Base-by-base conservation (phyloP, 2,888 invertebrate species). In the Monoplex corrugatus region DNA sequence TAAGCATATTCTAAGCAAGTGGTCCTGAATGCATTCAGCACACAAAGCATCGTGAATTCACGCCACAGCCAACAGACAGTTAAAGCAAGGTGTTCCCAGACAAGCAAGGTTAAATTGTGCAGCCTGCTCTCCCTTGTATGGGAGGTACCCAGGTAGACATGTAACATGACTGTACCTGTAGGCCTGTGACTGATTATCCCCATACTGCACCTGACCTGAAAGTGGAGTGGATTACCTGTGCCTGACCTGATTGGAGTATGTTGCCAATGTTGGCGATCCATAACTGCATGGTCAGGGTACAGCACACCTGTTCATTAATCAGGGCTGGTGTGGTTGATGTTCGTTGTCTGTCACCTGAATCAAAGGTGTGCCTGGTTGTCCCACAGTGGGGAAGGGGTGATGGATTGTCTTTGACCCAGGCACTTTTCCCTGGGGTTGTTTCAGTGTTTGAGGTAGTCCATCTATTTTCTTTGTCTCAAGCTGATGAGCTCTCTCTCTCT, bases 261-360 rank as follows among this genome's bases (percentile, higher is more conserved):
- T 43, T 13, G 83, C 83, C 43, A 44, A 8, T 83, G 83, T 32
- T 13, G 83, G 8, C 45, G 83, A 83, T 83, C 83, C 83, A 45
- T 45, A 45, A 6, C 83, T 32, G 19, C 83, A 45, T 45, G 83
- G 83, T 50, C n/a, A n/a, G 5, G 28, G 16, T 13, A 8, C 43
- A 43, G 32, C 83, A 43, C 83, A 83, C 83, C 83, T 83, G 83
- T 35, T 83, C 83, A 45, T 83, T 83, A 83, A 83, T 68, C 68
- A n/a, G 38, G 10, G 2, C 10, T 10, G 13, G 38, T 68, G 75
- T 75, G 38, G 19, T 16, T 57, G 57, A 16, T 28, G 10, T 38
- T 35, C 16, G 35, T 19, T 75, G 75, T 10, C 75, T 75, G 75
- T 75, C 75, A 75, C 35, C 75, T 38, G 38, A 75, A 75, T 75